Evolutionary conservation across 2,888 invertebrate species (phyloP).

Genomic region (Lepidochrysops patricia): DNA sequence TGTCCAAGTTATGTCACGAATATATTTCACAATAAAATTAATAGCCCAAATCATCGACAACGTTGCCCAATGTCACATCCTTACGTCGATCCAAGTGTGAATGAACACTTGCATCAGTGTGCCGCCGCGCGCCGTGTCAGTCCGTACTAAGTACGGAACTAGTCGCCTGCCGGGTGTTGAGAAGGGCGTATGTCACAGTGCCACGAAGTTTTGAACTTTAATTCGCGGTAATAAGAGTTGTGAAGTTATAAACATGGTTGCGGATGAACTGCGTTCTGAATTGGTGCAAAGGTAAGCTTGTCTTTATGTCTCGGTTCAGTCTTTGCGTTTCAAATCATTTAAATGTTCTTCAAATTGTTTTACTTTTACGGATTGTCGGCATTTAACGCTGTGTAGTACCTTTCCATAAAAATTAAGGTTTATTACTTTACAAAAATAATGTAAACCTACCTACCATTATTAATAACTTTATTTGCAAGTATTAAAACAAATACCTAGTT

Average conservation of each 20-base stretch:
- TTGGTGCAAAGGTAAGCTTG: conserved; percentile 32
- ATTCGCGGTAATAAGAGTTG: not conserved
- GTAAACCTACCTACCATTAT: not conserved
- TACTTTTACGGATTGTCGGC: not conserved
- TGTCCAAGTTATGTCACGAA: not conserved
- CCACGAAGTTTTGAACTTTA: not conserved
- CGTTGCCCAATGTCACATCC: conserved; percentile 31
- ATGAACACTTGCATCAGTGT: conserved; percentile 59
- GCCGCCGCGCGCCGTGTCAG: conserved; percentile 52
- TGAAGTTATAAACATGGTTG: conserved; percentile 20
- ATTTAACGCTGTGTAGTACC: not conserved
- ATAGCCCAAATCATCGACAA: conserved; percentile 12
- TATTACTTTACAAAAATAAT: not conserved
- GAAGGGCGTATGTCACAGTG: conserved; percentile 32
- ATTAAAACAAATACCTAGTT: not conserved
- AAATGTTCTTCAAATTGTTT: not conserved
- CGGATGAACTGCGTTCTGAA: conserved; percentile 31
- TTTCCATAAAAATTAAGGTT: not conserved
- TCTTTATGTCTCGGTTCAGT: conserved; percentile 25
- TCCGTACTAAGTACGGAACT: conserved; percentile 64
- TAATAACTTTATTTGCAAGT: not conserved
- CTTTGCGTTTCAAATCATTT: conserved; percentile 10
- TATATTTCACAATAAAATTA: conserved; percentile 4
- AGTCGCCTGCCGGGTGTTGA: conserved; percentile 26
- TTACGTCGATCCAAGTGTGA: conserved; percentile 48